Conservation (phyloP, 2,113 vertebrate genomes). For the Catharus bicknelli region DNA sequence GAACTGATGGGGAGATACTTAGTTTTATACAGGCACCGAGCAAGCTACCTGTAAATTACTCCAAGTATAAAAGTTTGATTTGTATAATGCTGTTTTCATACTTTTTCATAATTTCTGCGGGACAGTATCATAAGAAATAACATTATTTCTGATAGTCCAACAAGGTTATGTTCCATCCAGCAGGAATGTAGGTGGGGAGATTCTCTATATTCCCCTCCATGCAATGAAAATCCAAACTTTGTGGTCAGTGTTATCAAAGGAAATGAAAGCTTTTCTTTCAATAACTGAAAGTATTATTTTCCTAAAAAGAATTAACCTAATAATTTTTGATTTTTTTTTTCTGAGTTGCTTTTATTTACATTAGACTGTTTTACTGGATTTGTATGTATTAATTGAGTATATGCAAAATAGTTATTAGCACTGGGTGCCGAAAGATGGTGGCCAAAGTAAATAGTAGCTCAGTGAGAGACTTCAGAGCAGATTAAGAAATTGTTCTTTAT, state of each 20-base stretch:
- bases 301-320: background rate
- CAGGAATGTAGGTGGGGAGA: background rate
- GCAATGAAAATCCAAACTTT: background rate
- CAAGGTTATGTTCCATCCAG: fast-evolving
- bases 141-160: background rate
- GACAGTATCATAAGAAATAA: background rate
- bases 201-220: background rate
- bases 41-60: background rate
- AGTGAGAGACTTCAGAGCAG: background rate
- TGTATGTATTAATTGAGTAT: background rate
- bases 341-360: background rate
- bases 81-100: background rate
- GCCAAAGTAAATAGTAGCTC: background rate
- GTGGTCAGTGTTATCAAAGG: background rate
- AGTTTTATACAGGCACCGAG: background rate
- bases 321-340: background rate
- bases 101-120: background rate
- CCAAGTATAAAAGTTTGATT: background rate
- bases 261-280: background rate
- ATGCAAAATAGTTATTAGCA: background rate
- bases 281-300: background rate
- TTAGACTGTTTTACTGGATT: background rate
- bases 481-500: background rate
- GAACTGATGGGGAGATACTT: background rate
- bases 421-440: background rate